These are phyloP conservation scores for Rallus limicola DNA, from an alignment of 2,113 vertebrate genomes.

Conservation along the genomic window DNA sequence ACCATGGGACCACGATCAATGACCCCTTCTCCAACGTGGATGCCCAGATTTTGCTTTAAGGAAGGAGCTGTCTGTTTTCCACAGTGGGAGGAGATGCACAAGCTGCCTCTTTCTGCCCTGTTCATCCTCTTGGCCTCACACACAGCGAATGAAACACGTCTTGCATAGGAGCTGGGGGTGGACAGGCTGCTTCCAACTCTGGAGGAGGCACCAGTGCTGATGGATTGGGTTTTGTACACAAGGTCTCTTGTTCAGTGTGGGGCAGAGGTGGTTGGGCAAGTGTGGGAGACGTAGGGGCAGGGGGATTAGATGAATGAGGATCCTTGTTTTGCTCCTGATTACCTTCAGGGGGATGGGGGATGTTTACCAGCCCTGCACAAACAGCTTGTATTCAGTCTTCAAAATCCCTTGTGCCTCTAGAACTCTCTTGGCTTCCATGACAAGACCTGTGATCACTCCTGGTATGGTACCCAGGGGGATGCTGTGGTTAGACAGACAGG, in stretches of 20 bases:
- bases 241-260: background rate
- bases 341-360: background rate
- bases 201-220: background rate
- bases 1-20: accelerated
- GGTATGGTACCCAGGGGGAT: background rate
- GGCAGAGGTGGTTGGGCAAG: background rate
- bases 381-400: background rate
- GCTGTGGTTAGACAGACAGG: background rate
- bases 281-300: background rate
- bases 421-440: background rate
- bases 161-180: background rate
- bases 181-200: background rate
- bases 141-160: background rate
- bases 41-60: background rate
- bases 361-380: background rate
- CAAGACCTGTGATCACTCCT: background rate
- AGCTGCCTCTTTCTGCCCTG: background rate
- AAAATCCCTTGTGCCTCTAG: background rate
- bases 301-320: slow-evolving; percentile 17
- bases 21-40: background rate
- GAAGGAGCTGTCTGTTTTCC: background rate
- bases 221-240: slow-evolving; percentile 2
- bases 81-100: background rate
- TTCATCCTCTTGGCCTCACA: background rate
- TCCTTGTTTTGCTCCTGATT: slow-evolving; percentile 1